Percentiles rank a stretch among this genome's conserved stretches.
These are phyloP conservation scores for Scaptodrosophila latifasciaeformis DNA, from an alignment of 2,888 invertebrate genomes.

Conservation along the genomic window DNA sequence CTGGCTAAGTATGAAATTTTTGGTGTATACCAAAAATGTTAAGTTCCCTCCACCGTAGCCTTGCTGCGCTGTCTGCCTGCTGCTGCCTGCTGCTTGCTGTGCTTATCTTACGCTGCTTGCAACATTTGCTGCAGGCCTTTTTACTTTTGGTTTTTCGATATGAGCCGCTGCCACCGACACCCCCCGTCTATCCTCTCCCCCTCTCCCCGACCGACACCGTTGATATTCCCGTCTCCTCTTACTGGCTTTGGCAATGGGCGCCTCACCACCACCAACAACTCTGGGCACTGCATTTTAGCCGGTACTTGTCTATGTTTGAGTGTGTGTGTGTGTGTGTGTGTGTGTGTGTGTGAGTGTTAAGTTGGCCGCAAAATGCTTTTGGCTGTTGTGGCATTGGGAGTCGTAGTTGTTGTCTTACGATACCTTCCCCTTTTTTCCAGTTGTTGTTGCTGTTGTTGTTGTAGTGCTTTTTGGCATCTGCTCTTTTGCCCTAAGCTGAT, in stretches of 20 bases:
- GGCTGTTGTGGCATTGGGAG: slow-evolving; percentile 4
- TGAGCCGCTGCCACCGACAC: slow-evolving; percentile 11
- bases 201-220: too few relatives aligned
- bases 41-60: slow-evolving; percentile 43
- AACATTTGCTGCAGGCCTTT: slow-evolving; percentile 63
- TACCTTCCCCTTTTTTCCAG: slow-evolving; percentile 44
- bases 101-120: slow-evolving; percentile 66
- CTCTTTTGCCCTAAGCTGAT: slow-evolving; percentile 66
- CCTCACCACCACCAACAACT: slow-evolving; percentile 3
- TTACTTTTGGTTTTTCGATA: slow-evolving; percentile 66
- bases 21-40: slow-evolving; percentile 59
- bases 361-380: slow-evolving; percentile 47
- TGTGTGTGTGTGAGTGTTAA: slow-evolving; percentile 48
- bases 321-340: slow-evolving; percentile 14
- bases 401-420: background rate
- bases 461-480: slow-evolving; percentile 53
- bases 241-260: too few relatives aligned
- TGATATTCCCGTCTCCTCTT: too few relatives aligned
- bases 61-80: slow-evolving; percentile 30
- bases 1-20: slow-evolving; percentile 68
- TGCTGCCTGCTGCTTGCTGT: slow-evolving; percentile 23
- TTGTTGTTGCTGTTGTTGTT: slow-evolving; percentile 23
- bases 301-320: too few relatives aligned
- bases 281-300: slow-evolving; percentile 12
- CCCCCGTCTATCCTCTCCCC: too few relatives aligned